Percentiles rank a stretch among this genome's conserved stretches.
Evolutionary conservation across 2,113 vertebrate genomes (phyloP).

Genomic region (Bucco capensis): DNA sequence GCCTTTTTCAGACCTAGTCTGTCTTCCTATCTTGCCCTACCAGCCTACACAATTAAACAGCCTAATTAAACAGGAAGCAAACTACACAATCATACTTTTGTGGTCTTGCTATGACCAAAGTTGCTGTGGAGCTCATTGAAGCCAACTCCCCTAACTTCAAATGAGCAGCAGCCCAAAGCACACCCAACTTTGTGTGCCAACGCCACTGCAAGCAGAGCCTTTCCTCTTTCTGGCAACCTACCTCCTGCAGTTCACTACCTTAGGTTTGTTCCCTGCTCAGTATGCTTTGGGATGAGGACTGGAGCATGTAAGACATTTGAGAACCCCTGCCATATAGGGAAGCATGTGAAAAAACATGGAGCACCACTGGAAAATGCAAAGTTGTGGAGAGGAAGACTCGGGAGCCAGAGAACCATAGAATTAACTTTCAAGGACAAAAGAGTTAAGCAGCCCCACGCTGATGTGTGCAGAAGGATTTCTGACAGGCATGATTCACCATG

Average conservation of each 20-base stretch:
- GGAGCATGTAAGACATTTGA: neutral
- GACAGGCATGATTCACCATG: conserved; percentile 38
- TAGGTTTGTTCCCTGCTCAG: neutral
- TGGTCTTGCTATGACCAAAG: neutral
- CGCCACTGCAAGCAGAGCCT: accelerated
- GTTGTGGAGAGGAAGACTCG: neutral
- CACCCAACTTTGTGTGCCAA: accelerated
- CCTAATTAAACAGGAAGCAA: neutral
- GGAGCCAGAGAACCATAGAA: neutral
- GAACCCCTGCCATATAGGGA: neutral
- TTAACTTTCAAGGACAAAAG: neutral
- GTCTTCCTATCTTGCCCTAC: neutral
- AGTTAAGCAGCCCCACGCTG: neutral
- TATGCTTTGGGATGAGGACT: neutral
- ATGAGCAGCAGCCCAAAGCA: accelerated
- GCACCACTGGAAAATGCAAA: neutral
- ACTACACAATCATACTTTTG: neutral
- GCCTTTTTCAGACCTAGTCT: neutral
- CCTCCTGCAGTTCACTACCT: neutral
- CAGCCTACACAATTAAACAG: neutral
- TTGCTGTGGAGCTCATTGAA: neutral
- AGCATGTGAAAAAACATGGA: neutral
- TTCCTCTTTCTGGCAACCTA: neutral
- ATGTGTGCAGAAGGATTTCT: neutral
- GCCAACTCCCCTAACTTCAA: neutral